These are phyloP conservation scores for Callipepla squamata DNA, from an alignment of 2,113 vertebrate genomes.

Conservation along the genomic window DNA sequence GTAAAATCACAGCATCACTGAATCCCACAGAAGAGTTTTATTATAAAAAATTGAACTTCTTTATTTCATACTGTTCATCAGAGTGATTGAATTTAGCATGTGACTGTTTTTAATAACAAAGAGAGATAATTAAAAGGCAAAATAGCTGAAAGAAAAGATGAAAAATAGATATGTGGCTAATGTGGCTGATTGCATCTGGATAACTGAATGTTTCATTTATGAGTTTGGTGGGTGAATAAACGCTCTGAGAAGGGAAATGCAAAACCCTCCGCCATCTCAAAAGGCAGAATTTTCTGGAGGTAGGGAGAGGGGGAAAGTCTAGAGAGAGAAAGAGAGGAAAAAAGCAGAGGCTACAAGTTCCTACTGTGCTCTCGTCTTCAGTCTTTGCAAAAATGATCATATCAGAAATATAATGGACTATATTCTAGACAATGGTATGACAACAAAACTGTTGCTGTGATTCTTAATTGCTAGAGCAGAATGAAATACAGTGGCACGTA, in stretches of 20 bases:
- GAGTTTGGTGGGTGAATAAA: not conserved
- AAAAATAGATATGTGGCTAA: slow-evolving; percentile 12
- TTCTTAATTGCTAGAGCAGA: not conserved
- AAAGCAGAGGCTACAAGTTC: not conserved
- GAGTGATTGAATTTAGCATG: slow-evolving; percentile 22
- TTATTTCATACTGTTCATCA: not conserved
- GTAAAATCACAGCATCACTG: not conserved
- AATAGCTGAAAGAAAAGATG: slow-evolving; percentile 9
- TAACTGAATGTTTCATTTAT: not conserved
- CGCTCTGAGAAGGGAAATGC: not conserved
- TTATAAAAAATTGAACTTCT: not conserved
- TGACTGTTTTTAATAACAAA: slow-evolving; percentile 23
- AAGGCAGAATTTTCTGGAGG: not conserved
- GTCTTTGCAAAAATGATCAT: not conserved
- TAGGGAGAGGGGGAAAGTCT: not conserved
- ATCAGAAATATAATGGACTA: not conserved
- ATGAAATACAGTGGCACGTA: not conserved
- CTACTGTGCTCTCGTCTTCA: not conserved
- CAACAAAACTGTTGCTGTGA: not conserved
- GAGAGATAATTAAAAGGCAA: slow-evolving; percentile 27
- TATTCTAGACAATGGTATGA: not conserved
- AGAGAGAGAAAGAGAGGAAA: not conserved
- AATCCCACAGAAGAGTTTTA: not conserved
- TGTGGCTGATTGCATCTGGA: not conserved
- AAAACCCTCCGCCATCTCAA: not conserved